These are phyloP conservation scores for Chitala chitala DNA, from an alignment of 2,113 vertebrate species.

Conservation along the genomic window DNA sequence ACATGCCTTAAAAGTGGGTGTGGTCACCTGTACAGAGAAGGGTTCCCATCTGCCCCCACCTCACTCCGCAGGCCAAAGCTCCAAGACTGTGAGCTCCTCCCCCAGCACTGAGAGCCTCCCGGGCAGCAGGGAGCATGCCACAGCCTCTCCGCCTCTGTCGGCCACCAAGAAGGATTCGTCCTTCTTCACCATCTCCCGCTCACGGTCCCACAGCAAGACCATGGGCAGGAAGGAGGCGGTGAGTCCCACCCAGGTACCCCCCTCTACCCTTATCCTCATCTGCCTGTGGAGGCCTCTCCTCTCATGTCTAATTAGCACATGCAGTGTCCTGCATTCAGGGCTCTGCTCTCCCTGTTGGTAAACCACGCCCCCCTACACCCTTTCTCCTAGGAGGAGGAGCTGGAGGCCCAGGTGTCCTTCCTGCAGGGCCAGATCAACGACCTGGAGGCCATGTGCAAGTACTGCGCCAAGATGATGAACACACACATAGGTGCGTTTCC, in stretches of 20 bases:
- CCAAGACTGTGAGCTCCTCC: constrained; percentile 80
- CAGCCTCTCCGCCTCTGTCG: constrained; percentile 83
- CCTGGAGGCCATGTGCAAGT: constrained; percentile 98
- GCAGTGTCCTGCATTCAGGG: neutral
- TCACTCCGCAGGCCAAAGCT: constrained; percentile 68
- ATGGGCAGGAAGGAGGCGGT: constrained; percentile 86
- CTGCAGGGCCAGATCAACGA: constrained; percentile 96
- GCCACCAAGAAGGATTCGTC: constrained; percentile 89
- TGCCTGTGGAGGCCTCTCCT: neutral
- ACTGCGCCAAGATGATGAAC: constrained; percentile 96
- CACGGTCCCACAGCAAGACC: constrained; percentile 91
- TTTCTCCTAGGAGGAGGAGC: constrained; percentile 77
- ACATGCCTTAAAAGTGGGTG: too few species aligned
- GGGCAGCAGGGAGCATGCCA: constrained; percentile 70
- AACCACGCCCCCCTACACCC: too few species aligned
- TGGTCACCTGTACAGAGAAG: neutral
- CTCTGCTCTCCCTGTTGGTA: neutral
- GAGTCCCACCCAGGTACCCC: constrained; percentile 53
- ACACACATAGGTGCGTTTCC: constrained; percentile 82
- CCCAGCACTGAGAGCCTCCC: constrained; percentile 87
- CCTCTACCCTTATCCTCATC: neutral
- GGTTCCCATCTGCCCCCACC: neutral
- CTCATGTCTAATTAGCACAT: neutral
- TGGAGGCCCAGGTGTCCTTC: constrained; percentile 95
- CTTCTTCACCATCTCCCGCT: constrained; percentile 94